Percentiles rank a stretch among this genome's conserved stretches.
Evolutionary conservation across 2,888 invertebrate species (phyloP).

Genomic region (Nemurella pictetii): DNA sequence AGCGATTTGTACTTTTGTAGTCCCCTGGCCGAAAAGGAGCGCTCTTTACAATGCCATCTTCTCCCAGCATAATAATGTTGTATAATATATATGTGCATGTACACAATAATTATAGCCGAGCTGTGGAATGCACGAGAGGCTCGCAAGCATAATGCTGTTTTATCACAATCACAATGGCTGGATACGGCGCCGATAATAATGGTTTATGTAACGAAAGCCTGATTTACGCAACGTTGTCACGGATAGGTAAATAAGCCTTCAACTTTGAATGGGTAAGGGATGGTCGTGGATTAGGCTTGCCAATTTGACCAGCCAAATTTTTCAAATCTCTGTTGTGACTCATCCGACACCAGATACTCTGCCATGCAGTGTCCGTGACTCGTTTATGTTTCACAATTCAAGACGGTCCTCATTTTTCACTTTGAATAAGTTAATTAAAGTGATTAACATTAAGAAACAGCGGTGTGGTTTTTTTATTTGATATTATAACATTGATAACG

Average conservation of each 20-base stretch:
- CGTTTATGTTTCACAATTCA: no score
- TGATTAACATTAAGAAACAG: not conserved
- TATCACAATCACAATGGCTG: not conserved
- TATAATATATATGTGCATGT: not conserved
- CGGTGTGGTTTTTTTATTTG: not conserved
- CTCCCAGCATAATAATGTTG: not conserved
- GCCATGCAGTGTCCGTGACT: no score
- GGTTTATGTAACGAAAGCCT: not conserved
- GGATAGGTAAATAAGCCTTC: not conserved
- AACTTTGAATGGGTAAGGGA: not conserved
- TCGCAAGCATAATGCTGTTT: not conserved
- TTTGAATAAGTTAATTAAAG: not conserved
- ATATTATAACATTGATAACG: not conserved
- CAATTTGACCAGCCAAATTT: no score
- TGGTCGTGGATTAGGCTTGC: no score
- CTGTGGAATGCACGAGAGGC: not conserved
- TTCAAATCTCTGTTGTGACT: no score
- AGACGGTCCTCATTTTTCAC: no score
- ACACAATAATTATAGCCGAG: conserved; percentile 15
- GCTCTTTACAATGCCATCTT: not conserved
- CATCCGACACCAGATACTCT: no score
- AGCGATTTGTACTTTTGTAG: not conserved
- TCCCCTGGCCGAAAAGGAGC: conserved; percentile 11
- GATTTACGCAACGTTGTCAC: not conserved
- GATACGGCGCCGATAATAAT: not conserved